Evolutionary conservation across 53 echinoderm and acorn worm genomes (phyloP).

Genomic region (Zoroaster sp.): DNA sequence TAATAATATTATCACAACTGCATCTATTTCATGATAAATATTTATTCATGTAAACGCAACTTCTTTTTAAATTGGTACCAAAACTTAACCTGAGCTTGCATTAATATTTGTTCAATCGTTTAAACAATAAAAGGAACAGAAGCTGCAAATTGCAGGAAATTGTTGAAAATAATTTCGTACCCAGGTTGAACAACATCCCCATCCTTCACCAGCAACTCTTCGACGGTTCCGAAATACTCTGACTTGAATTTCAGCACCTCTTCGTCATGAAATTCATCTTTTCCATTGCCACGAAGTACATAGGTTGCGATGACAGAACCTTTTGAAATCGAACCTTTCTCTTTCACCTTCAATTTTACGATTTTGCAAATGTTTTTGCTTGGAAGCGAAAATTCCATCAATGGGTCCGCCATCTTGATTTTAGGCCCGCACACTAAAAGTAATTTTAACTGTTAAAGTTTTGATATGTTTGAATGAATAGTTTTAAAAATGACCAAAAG

Average conservation of each 20-base stretch:
- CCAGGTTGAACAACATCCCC: conserved; percentile 80
- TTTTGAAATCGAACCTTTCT: conserved; percentile 71
- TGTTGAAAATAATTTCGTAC: conserved; percentile 44
- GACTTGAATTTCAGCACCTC: conserved; percentile 77
- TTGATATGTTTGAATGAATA: background rate
- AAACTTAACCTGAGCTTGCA: background rate
- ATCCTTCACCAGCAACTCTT: conserved; percentile 72
- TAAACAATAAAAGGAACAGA: no score
- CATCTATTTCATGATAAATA: conserved; percentile 18
- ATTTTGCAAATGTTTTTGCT: conserved; percentile 80
- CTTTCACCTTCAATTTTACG: conserved; percentile 82
- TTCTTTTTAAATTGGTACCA: background rate
- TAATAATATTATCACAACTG: background rate
- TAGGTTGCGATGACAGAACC: conserved; percentile 74
- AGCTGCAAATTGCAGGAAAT: no score
- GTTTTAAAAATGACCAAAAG: no score
- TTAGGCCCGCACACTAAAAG: background rate
- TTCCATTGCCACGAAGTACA: conserved; percentile 33
- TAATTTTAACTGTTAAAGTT: no score
- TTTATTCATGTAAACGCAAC: background rate
- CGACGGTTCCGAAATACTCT: conserved; percentile 78
- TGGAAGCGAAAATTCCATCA: conserved; percentile 67
- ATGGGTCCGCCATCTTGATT: conserved; percentile 81
- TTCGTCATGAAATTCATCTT: background rate
- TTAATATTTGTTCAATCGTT: no score